Percentiles rank a stretch among this genome's conserved stretches.
Conservation (phyloP, 2,888 invertebrate species). For the Ramazzottius varieornatus region DNA sequence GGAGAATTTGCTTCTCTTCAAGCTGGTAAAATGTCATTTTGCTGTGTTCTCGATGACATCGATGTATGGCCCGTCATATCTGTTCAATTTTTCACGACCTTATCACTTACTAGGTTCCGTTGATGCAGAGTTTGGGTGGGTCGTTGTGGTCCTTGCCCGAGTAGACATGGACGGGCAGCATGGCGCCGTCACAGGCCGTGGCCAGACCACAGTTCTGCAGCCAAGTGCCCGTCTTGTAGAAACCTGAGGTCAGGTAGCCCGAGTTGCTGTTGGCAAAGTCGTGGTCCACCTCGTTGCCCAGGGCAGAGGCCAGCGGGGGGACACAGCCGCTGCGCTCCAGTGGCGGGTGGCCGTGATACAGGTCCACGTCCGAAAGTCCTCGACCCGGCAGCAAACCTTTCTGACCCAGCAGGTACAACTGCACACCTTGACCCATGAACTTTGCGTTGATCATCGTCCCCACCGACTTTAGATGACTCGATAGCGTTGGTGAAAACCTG, state of each 20-base stretch:
- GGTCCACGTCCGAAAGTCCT: neutral
- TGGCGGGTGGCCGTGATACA: neutral
- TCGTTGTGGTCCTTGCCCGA: constrained; percentile 28
- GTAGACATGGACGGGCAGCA: constrained; percentile 25
- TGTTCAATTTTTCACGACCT: no score
- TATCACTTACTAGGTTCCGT: constrained; percentile 28
- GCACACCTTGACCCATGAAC: neutral
- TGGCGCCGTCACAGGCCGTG: constrained; percentile 19
- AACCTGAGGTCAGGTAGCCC: constrained; percentile 3
- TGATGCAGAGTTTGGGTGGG: constrained; percentile 28
- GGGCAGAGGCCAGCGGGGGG: neutral
- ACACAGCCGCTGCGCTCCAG: neutral
- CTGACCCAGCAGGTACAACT: neutral
- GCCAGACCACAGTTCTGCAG: constrained; percentile 26
- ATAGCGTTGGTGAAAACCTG: neutral
- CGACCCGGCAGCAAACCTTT: neutral
- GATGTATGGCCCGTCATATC: no score
- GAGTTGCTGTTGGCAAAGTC: neutral
- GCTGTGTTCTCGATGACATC: no score
- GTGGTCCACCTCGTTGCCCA: constrained; percentile 1
- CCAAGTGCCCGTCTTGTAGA: constrained; percentile 13
- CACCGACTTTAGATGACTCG: neutral
- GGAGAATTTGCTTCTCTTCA: no score
- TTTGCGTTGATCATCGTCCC: neutral
- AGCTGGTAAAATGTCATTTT: neutral